Conservation (phyloP, 2,113 vertebrate genomes). For the Solenodon paradoxus region DNA sequence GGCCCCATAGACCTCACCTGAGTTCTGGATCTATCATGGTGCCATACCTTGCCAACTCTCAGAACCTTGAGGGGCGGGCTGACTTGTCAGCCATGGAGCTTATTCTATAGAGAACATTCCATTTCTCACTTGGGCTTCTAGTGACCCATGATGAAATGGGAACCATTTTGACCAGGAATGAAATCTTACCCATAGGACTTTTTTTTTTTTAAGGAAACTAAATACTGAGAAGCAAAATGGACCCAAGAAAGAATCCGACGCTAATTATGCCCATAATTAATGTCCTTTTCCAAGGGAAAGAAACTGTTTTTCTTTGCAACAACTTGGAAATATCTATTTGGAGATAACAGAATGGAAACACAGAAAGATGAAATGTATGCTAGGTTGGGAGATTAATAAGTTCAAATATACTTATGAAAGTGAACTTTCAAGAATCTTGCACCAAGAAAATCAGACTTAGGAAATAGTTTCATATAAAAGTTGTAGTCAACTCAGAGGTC, state of each 20-base stretch:
- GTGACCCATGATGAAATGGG: neutral
- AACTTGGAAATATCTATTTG: neutral
- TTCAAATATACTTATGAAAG: neutral
- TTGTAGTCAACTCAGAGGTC: neutral
- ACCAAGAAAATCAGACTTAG: conserved; percentile 20
- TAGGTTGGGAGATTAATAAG: neutral
- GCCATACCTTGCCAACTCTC: neutral
- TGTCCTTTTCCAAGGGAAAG: neutral
- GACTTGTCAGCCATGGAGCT: neutral
- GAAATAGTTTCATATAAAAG: neutral
- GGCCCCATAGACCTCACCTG: rapidly evolving
- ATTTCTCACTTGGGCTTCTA: neutral
- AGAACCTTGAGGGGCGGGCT: neutral
- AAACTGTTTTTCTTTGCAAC: neutral
- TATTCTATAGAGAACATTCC: neutral
- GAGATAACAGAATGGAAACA: neutral
- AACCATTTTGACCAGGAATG: neutral
- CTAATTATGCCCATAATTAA: neutral
- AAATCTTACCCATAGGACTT: neutral
- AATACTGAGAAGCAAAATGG: neutral
- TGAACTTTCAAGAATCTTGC: neutral
- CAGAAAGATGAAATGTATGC: neutral
- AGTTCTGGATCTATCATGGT: neutral
- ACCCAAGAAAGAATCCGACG: neutral
- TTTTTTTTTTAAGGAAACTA: neutral